These are phyloP conservation scores for Tetragnatha versicolor DNA, from an alignment of 1,140 invertebrate genomes.

Conservation along the genomic window DNA sequence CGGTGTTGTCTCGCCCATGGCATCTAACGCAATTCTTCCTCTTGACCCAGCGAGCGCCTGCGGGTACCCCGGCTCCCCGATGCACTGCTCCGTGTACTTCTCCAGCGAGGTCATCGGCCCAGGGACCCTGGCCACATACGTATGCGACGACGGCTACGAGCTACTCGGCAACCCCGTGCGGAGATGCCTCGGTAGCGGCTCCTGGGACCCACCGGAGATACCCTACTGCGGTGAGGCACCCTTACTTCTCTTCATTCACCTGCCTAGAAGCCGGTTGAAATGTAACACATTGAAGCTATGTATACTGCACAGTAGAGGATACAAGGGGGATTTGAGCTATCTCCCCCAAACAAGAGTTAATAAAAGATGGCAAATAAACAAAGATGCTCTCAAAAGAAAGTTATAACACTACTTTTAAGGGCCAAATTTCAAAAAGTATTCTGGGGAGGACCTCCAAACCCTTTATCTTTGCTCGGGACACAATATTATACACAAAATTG, in stretches of 20 bases:
- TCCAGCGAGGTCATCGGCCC: conserved; percentile 72
- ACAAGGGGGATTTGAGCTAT: too few species aligned
- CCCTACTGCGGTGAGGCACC: conserved; percentile 89
- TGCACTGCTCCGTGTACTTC: conserved; percentile 83
- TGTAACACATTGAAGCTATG: too few species aligned
- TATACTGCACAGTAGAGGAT: too few species aligned
- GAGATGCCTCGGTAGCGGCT: conserved; percentile 76
- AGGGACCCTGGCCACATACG: conserved; percentile 82
- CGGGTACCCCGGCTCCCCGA: conserved; percentile 90
- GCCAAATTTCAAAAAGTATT: too few species aligned
- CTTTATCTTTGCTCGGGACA: too few species aligned
- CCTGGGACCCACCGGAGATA: conserved; percentile 89
- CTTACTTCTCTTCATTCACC: conserved; percentile 10
- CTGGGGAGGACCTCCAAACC: too few species aligned
- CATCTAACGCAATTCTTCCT: conserved; percentile 24
- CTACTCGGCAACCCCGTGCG: conserved; percentile 83
- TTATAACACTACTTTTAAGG: too few species aligned
- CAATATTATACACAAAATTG: too few species aligned
- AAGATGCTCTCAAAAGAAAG: too few species aligned
- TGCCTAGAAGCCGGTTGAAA: not conserved
- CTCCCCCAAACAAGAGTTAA: too few species aligned
- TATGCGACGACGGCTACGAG: conserved; percentile 89
- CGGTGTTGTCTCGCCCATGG: not conserved
- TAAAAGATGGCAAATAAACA: too few species aligned
- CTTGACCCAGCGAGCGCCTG: conserved; percentile 66